Evolutionary conservation across 2,888 invertebrate genomes (phyloP), one percentile per base, ranked within the genome.

Genomic region (Microctonus brassicae): DNA sequence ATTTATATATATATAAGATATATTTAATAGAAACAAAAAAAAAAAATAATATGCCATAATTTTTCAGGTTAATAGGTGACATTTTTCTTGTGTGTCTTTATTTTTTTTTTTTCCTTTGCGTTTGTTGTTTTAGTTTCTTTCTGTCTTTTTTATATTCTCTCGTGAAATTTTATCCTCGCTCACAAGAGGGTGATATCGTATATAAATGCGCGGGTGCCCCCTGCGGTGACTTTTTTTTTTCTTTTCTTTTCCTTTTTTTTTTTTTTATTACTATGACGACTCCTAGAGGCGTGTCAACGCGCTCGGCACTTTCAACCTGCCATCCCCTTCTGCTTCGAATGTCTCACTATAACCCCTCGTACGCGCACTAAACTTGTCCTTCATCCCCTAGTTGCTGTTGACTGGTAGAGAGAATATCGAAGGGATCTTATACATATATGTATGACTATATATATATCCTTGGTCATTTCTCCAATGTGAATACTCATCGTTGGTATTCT

Each of bases 281-380:
- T 82, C 78, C 77, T 76, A 78, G 79, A 83, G 83, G 82, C 82
- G 82, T 82, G 83, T 81, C 82, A 78, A 80, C 82, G 77, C 78
- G 79, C 80, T 39, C 36, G 63, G 60, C 52, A 73, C 70, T 62
- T 63, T 53, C 70, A 62, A 61, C 65, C 70, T 66, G 65, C 65
- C 70, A 66, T 52, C 65, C 69, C 53, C 20, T 17, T 61, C 13
- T 13, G 22, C 36, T 61, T 3, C 7, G 7, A 3, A 29, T 29
- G 4, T 29, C 29, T 29, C 29, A 5, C 29, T 5, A 5, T 7
- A 29, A 29, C 29, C 29, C 29, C 29, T 5, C 29, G 29, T 7
- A 7, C 7, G 29, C 7, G 29, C 29, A 7, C 29, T 29, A 29
- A 29, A 29, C 29, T 29, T 7, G 7, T 29, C 29, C 7, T 7